Evolutionary conservation across 2,797 vertebrate genomes (phyloP), one percentile per base, ranked within the genome.

Genomic region (Danio kyathit): DNA sequence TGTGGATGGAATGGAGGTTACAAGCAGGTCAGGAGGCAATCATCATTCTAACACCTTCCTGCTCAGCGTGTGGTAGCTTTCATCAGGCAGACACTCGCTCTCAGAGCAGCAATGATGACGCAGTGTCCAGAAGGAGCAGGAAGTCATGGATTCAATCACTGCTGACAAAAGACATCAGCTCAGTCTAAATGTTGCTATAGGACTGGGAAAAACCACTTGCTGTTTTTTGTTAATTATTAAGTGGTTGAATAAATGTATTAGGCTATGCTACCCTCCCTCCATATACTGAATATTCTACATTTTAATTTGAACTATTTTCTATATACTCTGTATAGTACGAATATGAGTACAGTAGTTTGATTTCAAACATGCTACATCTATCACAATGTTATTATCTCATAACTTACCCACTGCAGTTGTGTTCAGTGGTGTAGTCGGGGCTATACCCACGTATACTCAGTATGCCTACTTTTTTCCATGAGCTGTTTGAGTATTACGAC

Each of bases 21-120:
- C 66, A 76, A 85, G 85, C 84, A 92, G 92, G 93, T 94, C 93
- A 93, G 89, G 84, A 92, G 90, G 89, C 91, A 94, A 93, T 93
- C 92, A 93, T 91, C 88, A 87, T 88, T 81, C 87, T 91, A 90
- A 93, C 92, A 93, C 92, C 87, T 92, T 83, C 52, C 86, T 84
- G 59, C 90, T 87, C 91, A 91, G 92, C 89, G 87, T 88, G 91
- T 86, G 87, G 89, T 66, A 13, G 59, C 70, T 87, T 86, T 85
- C 85, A 80, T 88, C 88, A 75, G 88, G 74, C 71, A 81, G 71
- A 61, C 74, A 66, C 81, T 83, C 76, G 9, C 61, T 81, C 57
- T 71, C 77, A 61, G 78, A 77, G 56, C 74, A 78, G 78, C 78
- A 79, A 56, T 16, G 72, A 52, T 83, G 49, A 48, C 72, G n/a